Evolutionary conservation across 2,888 invertebrate species (phyloP).

Genomic region (Geophilus truncorum): DNA sequence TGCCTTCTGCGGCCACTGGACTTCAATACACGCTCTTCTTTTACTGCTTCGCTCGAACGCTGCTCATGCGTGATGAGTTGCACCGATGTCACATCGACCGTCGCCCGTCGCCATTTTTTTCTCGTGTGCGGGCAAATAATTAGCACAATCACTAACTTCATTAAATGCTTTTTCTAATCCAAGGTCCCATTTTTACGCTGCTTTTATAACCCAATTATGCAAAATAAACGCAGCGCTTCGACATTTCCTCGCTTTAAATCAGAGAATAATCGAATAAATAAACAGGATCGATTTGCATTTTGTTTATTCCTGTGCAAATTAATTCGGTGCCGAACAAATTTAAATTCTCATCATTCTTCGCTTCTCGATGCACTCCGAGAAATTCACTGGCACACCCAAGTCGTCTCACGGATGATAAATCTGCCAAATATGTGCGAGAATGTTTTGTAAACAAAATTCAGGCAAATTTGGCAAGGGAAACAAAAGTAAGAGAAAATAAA

Average conservation of each 20-base stretch:
- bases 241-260: too few species aligned
- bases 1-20: slow-evolving; percentile 8
- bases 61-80: not conserved
- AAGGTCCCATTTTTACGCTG: too few species aligned
- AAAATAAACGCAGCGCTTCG: too few species aligned
- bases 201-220: too few species aligned
- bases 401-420: not conserved
- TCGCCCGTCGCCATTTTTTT: not conserved
- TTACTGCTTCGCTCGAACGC: not conserved
- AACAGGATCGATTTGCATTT: not conserved
- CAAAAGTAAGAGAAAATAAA: too few species aligned
- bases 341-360: not conserved
- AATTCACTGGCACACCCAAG: not conserved
- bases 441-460: not conserved
- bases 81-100: not conserved
- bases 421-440: too few species aligned
- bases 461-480: too few species aligned
- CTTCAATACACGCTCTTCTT: slow-evolving; percentile 17
- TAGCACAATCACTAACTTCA: too few species aligned
- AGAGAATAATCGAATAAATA: not conserved
- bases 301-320: not conserved
- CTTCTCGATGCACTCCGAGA: not conserved
- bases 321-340: not conserved
- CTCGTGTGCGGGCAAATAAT: not conserved
- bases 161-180: too few species aligned